Base-by-base conservation (phyloP, 2,888 invertebrate genomes). In the Melanargia galathea region DNA sequence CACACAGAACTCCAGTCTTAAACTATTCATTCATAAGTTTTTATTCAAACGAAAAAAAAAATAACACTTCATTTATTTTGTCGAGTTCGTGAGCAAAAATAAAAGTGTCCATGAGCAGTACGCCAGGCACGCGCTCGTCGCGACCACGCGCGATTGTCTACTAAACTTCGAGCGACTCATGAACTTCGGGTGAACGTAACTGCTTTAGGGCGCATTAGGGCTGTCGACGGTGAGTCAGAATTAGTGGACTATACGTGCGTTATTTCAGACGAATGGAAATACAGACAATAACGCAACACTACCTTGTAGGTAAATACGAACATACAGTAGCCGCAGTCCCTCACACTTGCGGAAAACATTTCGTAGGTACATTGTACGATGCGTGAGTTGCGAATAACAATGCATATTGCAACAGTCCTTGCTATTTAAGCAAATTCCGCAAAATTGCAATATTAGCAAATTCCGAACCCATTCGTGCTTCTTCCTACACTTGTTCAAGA, bases 101-200 rank as follows among this genome's bases (percentile, higher is more conserved):
- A 77, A 77, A 79, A 82, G 78, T 79, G 81, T 81, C 75, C 74
- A 72, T 73, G 78, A 79, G 79, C 80, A 76, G 64, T 70, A 71
- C 78, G 79, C 79, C 75, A 77, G 72, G 72, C 74, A 78, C 82
- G 81, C 84, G 86, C 76, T 71, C 79, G 70, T 75, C 84, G 84
- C 87, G 84, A 76, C 80, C 81, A 82, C 87, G 87, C 88, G 86
- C 86, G 85, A 78, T 73, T 75, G 71, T 75, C 82, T 83, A 82
- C 75, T 75, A 75, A 78, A 84, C 79, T 71, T 82, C 78, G 78
- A 75, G 78, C 74, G 77, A 66, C 54, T 63, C 57, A 77, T 76
- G 75, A 67, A 61, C 65, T 66, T 65, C 67, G 65, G 65, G 81
- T 77, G 80, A 75, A 78, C 80, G 77, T 74, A 78, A 78, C 78